Evolutionary conservation across 2,888 invertebrate genomes (phyloP), one percentile per base, ranked within the genome.

Genomic region (Leptinotarsa peninsularis): DNA sequence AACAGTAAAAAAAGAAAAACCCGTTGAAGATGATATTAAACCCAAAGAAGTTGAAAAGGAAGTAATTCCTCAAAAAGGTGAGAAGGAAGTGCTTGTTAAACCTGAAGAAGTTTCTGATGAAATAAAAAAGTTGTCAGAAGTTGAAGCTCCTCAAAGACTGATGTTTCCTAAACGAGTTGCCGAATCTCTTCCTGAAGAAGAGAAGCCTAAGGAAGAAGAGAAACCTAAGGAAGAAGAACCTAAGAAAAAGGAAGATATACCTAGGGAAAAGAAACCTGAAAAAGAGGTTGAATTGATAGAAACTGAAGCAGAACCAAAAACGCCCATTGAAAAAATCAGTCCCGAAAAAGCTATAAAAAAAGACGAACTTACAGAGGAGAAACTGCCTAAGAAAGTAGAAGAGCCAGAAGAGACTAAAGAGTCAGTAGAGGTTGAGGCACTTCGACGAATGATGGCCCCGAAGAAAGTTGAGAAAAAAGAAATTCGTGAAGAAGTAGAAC

Each of bases 301-400:
- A 52, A 52, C 10, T 52, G n/a, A 52, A n/a, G 52, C n/a, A 52
- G 52, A 43, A 43, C 43, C 43, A 10, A 43, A 43, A 43, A 10
- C 10, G 10, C 43, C 43, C 10, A 43, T 43, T 43, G 43, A 52
- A 52, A 52, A 52, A 52, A 52, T 66, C 58, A 56, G 75, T 56
- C 49, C 52, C n/a, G 69, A 60, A 21, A 58, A 33, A 66, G 69
- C 21, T n/a, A 1, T 13, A n/a, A 58, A 58, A 58, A 58, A 58
- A 58, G 21, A 13, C 0, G 43, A 43, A 43, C 43, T 43, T 0
- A 2, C 21, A 58, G 58, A n/a, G 18, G 21, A 58, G 18, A 58
- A 58, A 58, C 18, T 58, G 4, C 14, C 18, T 58, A 13, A 58
- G 58, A 13, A 13, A 58, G 1, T n/a, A 14, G 4, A 54, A 54